These are phyloP conservation scores for Phortica okadai DNA, from an alignment of 2,888 invertebrate species.

Conservation along the genomic window DNA sequence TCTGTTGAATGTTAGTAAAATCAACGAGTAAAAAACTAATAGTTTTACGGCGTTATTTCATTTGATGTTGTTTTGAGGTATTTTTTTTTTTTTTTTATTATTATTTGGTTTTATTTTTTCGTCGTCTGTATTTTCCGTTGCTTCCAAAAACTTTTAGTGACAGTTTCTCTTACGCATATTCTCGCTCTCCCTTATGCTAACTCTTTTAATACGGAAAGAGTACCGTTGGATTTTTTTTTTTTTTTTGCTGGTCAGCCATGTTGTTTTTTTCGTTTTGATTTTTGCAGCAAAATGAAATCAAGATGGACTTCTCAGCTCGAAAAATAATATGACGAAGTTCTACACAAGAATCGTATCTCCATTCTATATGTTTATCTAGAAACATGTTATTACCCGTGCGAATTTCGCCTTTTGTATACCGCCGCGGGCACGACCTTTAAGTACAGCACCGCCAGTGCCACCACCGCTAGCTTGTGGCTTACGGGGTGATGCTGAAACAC, in stretches of 20 bases:
- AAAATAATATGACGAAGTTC: constrained; percentile 16
- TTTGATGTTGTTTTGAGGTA: not conserved
- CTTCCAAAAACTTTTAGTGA: not conserved
- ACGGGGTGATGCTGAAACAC: constrained; percentile 75
- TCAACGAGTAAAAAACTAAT: not conserved
- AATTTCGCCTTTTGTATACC: constrained; percentile 78
- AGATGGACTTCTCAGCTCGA: not conserved
- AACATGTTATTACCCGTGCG: constrained; percentile 74
- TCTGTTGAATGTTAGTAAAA: constrained; percentile 19
- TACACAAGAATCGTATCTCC: constrained; percentile 21
- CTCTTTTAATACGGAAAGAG: not conserved
- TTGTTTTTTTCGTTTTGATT: not conserved
- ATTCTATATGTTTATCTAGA: constrained; percentile 19
- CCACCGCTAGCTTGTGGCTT: constrained; percentile 69
- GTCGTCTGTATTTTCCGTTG: not conserved
- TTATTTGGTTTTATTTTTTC: constrained; percentile 7
- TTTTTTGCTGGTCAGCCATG: not conserved
- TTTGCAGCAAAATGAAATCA: constrained; percentile 13
- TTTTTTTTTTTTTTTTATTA: not conserved
- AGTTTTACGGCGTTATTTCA: not conserved
- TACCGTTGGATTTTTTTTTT: constrained; percentile 19
- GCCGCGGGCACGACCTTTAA: constrained; percentile 85
- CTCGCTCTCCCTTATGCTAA: not conserved
- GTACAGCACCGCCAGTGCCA: constrained; percentile 78
- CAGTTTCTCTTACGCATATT: constrained; percentile 3